phyloP scores from a whole-genome alignment of 2,113 vertebrate genomes.

The Phaethon lepturus region DNA sequence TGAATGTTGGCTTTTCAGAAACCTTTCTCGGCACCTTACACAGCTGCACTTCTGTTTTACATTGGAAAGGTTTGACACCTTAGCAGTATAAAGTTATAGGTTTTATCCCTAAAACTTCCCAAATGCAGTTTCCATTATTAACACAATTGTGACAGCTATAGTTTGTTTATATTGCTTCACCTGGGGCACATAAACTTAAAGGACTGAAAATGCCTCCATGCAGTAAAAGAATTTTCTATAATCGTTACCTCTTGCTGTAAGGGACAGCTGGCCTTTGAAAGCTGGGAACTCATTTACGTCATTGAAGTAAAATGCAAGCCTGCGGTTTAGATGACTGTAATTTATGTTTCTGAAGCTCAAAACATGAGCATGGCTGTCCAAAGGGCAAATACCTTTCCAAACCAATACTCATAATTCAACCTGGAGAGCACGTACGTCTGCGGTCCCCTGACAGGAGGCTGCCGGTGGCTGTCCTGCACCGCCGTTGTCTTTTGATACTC shows the following conservation, averaged over 20 bases:
- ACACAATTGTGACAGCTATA: conserved; percentile 14
- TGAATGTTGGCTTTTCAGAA: conserved; percentile 3
- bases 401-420: conserved; percentile 29
- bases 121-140: conserved; percentile 61
- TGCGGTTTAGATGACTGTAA: conserved; percentile 55
- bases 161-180: conserved; percentile 19
- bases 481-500: not conserved
- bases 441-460: not conserved
- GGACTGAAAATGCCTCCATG: conserved; percentile 43
- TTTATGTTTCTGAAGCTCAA: conserved; percentile 57
- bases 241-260: conserved; percentile 68
- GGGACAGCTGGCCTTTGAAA: conserved; percentile 60
- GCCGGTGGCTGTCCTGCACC: not conserved
- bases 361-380: conserved; percentile 54
- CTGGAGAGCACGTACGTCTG: not conserved
- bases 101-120: conserved; percentile 66
- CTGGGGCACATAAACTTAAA: conserved; percentile 57
- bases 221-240: conserved; percentile 56
- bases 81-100: conserved; percentile 34
- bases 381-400: conserved; percentile 67
- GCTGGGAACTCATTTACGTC: conserved; percentile 39
- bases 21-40: not conserved
- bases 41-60: conserved; percentile 28
- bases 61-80: conserved; percentile 49
- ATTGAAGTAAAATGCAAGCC: conserved; percentile 62